Percentiles rank a stretch among this genome's conserved stretches.
Conservation (phyloP, 2,797 vertebrate genomes). For the Sebastes oblongus region DNA sequence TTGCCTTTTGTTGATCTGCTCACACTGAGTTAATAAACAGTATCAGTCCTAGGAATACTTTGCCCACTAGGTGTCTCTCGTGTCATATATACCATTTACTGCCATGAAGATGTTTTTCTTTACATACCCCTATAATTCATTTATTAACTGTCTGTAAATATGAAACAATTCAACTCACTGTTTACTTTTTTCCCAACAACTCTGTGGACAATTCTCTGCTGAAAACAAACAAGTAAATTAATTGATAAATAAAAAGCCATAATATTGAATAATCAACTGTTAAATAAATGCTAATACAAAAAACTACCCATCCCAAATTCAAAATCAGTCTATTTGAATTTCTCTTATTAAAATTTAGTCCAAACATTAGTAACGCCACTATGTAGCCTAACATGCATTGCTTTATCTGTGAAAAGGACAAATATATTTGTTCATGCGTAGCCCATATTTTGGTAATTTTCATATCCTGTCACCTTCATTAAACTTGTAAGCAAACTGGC, state of each 20-base stretch:
- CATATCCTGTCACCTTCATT: neutral
- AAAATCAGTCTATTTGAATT: neutral
- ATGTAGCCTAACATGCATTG: neutral
- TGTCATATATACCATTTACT: neutral
- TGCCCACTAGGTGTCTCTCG: constrained; percentile 50
- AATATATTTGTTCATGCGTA: neutral
- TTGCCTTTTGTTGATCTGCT: neutral
- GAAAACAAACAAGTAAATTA: neutral
- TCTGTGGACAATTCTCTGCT: neutral
- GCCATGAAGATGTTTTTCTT: neutral
- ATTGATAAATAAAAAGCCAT: neutral
- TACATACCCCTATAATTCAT: neutral
- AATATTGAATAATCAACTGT: neutral
- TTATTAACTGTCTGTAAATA: no score
- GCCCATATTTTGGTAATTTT: neutral
- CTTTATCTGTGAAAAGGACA: neutral
- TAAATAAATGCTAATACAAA: neutral
- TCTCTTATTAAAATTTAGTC: neutral
- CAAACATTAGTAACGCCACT: neutral
- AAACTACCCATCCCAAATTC: neutral
- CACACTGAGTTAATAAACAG: neutral
- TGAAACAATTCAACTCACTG: neutral
- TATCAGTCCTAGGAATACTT: neutral
- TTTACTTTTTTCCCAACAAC: neutral
- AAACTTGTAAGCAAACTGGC: neutral